Evolutionary conservation across 2,797 vertebrate genomes (phyloP), one percentile per base, ranked within the genome.

Genomic region (Coreius guichenoti): DNA sequence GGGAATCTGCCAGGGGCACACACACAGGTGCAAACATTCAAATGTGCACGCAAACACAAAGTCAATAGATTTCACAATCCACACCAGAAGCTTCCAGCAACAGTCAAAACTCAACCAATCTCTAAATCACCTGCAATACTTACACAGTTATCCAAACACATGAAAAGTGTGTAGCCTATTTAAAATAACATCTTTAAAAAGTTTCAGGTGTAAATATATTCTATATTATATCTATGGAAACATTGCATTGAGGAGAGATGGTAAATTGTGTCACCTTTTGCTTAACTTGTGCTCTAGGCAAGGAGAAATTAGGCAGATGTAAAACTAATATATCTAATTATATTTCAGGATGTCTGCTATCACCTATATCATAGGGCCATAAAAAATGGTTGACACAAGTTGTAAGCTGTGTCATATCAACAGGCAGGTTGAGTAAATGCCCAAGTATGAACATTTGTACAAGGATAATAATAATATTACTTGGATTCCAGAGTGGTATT

Each of bases 1-100:
- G 90, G 54, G 92, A 92, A 89, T 96, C 98, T 98, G 95, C 89
- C 92, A 67, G 58, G 45, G 51, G 80, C 56, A 87, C 36, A 17
- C 67, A 87, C 78, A 79, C 39, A 80, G 21, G 29, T 47, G 69
- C 54, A 78, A 78, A 81, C 80, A 77, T 51, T 63, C 68, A 80
- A 31, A 47, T 74, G 26, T 29, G 72, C 47, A 63, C 13, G 1
- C 8, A 68, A 39, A 80, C 80, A 84, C 61, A 79, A 33, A 80
- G 43, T 54, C 43, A 80, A 73, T 56, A 45, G 16, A 26, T 54
- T 83, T 76, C 61, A 54, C 23, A 65, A 45, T 26, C 51, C 68
- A 47, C 73, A 54, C 29, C n/a, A 78, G 23, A 78, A 63, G 56
- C 76, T 78, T 83, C 51, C 80, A 75, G 23, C 31, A 67, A 49